Evolutionary conservation across 2,888 invertebrate genomes (phyloP).

Genomic region (Cactoblastis cactorum): DNA sequence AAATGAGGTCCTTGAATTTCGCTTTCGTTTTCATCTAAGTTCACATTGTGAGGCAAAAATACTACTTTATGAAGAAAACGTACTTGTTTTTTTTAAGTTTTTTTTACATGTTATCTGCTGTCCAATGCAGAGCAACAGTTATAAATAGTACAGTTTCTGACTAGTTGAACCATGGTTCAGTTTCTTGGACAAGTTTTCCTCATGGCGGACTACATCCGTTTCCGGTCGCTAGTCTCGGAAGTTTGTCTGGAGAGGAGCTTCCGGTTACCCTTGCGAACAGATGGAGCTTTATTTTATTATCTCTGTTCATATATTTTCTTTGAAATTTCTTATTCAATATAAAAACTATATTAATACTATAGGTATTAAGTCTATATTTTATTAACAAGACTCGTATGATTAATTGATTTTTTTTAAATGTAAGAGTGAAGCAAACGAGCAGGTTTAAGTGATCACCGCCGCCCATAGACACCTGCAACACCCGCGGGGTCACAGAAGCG

Average conservation of each 20-base stretch:
- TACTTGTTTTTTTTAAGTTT: no score
- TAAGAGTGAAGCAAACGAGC: no score
- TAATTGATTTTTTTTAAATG: no score
- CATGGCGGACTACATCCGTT: constrained; percentile 63
- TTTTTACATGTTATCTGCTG: neutral
- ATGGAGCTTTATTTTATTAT: constrained; percentile 18
- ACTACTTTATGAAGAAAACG: no score
- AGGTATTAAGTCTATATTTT: no score
- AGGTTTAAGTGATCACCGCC: no score
- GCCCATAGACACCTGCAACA: no score
- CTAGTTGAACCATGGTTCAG: constrained; percentile 17
- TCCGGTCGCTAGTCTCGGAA: constrained; percentile 53
- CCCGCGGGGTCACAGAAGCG: no score
- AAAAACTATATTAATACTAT: neutral
- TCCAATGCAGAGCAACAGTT: neutral
- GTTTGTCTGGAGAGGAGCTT: constrained; percentile 49
- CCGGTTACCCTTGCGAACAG: constrained; percentile 37
- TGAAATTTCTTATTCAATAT: neutral
- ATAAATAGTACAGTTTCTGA: constrained; percentile 5
- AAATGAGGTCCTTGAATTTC: no score
- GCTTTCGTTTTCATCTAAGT: no score
- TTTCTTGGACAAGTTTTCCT: constrained; percentile 47
- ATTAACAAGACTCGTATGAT: no score
- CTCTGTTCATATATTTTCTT: constrained; percentile 33
- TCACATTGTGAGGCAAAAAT: no score